Conservation (phyloP, 2,113 vertebrate genomes). For the Pachypanchax playfairii region DNA sequence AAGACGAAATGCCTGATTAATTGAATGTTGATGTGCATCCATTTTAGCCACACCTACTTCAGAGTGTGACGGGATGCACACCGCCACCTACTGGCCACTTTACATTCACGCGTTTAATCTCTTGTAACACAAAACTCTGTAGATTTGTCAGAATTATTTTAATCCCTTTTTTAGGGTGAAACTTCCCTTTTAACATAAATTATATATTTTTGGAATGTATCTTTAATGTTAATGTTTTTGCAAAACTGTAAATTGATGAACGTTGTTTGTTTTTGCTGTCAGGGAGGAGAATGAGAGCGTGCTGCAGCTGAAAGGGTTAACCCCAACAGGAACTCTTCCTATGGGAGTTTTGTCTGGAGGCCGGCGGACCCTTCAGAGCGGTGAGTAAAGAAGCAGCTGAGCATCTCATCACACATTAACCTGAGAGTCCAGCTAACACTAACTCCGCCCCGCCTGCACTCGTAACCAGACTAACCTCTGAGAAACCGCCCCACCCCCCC, state of each 20-base stretch:
- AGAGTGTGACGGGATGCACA: too few relatives aligned
- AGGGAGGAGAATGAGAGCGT: conserved; percentile 99
- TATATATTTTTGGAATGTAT: too few relatives aligned
- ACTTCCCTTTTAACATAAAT: too few relatives aligned
- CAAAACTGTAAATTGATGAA: neutral
- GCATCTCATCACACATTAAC: conserved; percentile 22
- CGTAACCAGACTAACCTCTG: conserved; percentile 45
- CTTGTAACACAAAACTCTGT: too few relatives aligned
- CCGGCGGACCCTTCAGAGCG: conserved; percentile 89
- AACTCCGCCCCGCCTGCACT: conserved; percentile 50
- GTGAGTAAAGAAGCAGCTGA: conserved; percentile 74
- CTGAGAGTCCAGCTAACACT: conserved; percentile 42
- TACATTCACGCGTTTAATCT: too few relatives aligned
- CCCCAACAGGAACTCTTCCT: conserved; percentile 93
- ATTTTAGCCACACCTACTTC: too few relatives aligned
- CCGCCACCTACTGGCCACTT: too few relatives aligned
- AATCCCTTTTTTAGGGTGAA: too few relatives aligned
- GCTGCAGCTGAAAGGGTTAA: conserved; percentile 94
- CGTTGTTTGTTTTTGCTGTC: conserved; percentile 13
- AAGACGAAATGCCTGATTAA: too few relatives aligned
- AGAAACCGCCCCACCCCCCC: neutral
- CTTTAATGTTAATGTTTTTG: too few relatives aligned
- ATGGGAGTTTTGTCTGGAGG: conserved; percentile 94
- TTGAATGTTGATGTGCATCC: too few relatives aligned
- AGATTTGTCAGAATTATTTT: too few relatives aligned